phyloP scores from a whole-genome alignment of 1,140 invertebrate species.

The Drosophila neocordata region DNA sequence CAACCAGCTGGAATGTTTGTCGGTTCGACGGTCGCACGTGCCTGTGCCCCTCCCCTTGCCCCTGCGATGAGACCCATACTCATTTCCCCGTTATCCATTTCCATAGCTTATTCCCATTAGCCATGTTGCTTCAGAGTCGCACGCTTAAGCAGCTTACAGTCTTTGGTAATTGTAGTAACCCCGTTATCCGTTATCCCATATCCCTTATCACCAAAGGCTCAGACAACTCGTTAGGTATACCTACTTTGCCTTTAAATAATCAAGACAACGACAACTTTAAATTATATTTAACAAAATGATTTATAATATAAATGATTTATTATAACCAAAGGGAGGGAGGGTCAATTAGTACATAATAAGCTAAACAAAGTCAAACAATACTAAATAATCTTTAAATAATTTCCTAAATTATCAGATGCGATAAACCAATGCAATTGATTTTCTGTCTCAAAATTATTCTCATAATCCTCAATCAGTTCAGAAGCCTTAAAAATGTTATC shows the following conservation, averaged over 20 bases:
- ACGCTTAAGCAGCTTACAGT: slow-evolving; percentile 7
- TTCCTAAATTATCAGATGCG: no score
- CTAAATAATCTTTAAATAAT: no score
- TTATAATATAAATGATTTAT: no score
- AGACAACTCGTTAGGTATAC: slow-evolving; percentile 19
- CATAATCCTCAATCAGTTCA: no score
- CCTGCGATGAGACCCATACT: slow-evolving; percentile 21
- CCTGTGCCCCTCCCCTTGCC: slow-evolving; percentile 25
- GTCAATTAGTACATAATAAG: neutral
- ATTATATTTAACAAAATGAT: neutral
- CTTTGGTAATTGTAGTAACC: slow-evolving; percentile 9
- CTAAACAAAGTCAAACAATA: no score
- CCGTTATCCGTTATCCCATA: slow-evolving; percentile 25
- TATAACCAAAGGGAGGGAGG: no score
- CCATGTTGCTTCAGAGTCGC: slow-evolving; percentile 22
- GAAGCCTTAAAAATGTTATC: no score
- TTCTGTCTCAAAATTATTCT: no score
- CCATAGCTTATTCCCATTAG: slow-evolving; percentile 40
- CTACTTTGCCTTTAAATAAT: neutral
- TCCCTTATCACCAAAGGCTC: slow-evolving; percentile 16
- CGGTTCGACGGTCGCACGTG: slow-evolving; percentile 1
- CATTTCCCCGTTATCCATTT: neutral
- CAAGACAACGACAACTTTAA: neutral
- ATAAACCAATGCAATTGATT: no score
- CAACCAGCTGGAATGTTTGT: neutral